Evolutionary conservation across 2,888 invertebrate species (phyloP).

Genomic region (Seladonia tumulorum): DNA sequence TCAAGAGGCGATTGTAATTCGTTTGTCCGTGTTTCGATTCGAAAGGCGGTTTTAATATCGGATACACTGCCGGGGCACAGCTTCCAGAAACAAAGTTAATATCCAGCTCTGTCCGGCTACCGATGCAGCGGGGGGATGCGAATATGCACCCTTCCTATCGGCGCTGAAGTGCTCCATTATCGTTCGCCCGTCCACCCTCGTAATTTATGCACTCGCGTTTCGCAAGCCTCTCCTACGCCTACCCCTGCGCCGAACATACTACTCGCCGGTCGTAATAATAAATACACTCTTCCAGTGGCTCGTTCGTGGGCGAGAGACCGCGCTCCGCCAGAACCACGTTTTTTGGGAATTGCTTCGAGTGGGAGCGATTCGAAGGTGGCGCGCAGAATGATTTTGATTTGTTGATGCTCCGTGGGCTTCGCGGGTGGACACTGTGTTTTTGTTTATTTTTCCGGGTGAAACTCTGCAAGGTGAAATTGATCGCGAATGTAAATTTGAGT

Average conservation of each 20-base stretch:
- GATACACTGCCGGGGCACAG: neutral
- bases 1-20: neutral
- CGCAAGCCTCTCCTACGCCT: constrained; percentile 27
- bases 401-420: neutral
- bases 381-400: neutral
- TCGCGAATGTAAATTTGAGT: too few relatives aligned
- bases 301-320: neutral
- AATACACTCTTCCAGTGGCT: constrained; percentile 11
- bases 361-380: neutral
- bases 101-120: constrained; percentile 28
- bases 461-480: too few relatives aligned
- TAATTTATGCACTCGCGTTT: constrained; percentile 44
- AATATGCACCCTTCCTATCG: constrained; percentile 37
- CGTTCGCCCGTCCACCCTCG: constrained; percentile 44
- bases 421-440: too few relatives aligned
- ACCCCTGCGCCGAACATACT: constrained; percentile 6
- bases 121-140: constrained; percentile 22
- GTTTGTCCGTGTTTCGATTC: neutral
- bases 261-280: constrained; percentile 25
- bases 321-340: neutral
- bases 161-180: constrained; percentile 47
- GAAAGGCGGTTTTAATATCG: neutral
- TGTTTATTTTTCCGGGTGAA: too few relatives aligned
- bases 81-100: constrained; percentile 34
- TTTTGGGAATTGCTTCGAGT: neutral